phyloP scores from a whole-genome alignment of 2,888 invertebrate species.

The Gymnosoma rotundatum region DNA sequence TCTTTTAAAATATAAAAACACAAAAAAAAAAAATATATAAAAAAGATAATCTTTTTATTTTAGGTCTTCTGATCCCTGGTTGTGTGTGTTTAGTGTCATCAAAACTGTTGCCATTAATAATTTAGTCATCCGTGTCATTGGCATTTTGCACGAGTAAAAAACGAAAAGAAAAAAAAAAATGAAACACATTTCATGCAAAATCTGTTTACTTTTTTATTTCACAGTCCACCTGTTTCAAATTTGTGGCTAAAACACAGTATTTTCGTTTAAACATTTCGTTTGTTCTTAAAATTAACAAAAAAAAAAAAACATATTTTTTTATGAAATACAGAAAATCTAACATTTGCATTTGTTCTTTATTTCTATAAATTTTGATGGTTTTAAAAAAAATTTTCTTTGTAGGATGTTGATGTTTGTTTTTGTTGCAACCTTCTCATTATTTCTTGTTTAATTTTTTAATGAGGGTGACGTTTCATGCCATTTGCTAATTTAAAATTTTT shows the following conservation, averaged over 20 bases:
- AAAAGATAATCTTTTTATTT: background rate
- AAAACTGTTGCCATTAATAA: conserved; percentile 58
- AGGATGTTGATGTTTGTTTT: background rate
- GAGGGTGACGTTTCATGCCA: conserved; percentile 55
- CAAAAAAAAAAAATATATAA: background rate
- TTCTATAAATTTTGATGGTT: conserved; percentile 21
- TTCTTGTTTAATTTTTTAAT: background rate
- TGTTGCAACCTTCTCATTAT: conserved; percentile 35
- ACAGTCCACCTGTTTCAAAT: conserved; percentile 60
- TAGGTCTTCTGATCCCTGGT: background rate
- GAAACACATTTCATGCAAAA: conserved; percentile 5
- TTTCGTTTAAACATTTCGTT: background rate
- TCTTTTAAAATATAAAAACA: conserved; percentile 21
- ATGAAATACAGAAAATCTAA: background rate
- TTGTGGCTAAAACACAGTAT: conserved; percentile 10
- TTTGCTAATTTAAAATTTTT: conserved; percentile 59
- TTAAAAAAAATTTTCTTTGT: too few species aligned
- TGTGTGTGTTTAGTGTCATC: conserved; percentile 11
- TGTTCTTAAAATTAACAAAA: background rate
- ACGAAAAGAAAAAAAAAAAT: background rate
- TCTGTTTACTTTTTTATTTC: conserved; percentile 11
- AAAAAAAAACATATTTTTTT: background rate
- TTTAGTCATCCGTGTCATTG: conserved; percentile 69
- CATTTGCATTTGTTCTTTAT: conserved; percentile 25
- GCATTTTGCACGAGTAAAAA: conserved; percentile 58